phyloP scores from a whole-genome alignment of 2,888 invertebrate species.

The Drosophila robusta region DNA sequence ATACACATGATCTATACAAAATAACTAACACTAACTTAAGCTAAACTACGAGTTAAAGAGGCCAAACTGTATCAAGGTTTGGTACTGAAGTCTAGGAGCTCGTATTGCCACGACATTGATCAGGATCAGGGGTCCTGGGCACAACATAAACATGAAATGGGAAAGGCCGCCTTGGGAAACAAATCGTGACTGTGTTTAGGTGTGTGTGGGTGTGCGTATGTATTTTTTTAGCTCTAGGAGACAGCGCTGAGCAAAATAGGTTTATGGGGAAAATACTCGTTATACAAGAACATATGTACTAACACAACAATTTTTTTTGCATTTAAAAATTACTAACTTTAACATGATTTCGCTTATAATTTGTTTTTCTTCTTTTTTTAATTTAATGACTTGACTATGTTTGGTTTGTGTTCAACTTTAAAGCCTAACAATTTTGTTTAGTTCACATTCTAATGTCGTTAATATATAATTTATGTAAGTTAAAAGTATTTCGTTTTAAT shows the following conservation, averaged over 20 bases:
- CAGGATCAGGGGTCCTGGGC: conserved; percentile 23
- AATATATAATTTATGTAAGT: conserved; percentile 43
- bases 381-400: conserved; percentile 57
- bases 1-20: conserved; percentile 64
- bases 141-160: conserved; percentile 41
- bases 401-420: conserved; percentile 64
- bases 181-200: conserved; percentile 15
- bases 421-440: conserved; percentile 72
- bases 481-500: conserved; percentile 73
- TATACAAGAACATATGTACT: conserved; percentile 51
- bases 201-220: conserved; percentile 14
- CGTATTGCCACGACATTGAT: conserved; percentile 59
- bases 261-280: conserved; percentile 44
- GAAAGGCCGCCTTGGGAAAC: conserved; percentile 67
- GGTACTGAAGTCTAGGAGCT: conserved; percentile 70
- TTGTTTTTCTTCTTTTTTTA: conserved; percentile 13
- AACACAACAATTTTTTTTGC: conserved; percentile 57
- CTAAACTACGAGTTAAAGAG: conserved; percentile 47
- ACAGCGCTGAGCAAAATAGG: conserved; percentile 74
- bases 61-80: conserved; percentile 29
- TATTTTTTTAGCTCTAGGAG: conserved; percentile 63
- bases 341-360: conserved; percentile 51
- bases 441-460: conserved; percentile 66
- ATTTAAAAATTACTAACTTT: conserved; percentile 66
- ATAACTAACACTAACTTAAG: conserved; percentile 70